Evolutionary conservation across 2,888 invertebrate genomes (phyloP).

Genomic region (Palloptera scutellata): DNA sequence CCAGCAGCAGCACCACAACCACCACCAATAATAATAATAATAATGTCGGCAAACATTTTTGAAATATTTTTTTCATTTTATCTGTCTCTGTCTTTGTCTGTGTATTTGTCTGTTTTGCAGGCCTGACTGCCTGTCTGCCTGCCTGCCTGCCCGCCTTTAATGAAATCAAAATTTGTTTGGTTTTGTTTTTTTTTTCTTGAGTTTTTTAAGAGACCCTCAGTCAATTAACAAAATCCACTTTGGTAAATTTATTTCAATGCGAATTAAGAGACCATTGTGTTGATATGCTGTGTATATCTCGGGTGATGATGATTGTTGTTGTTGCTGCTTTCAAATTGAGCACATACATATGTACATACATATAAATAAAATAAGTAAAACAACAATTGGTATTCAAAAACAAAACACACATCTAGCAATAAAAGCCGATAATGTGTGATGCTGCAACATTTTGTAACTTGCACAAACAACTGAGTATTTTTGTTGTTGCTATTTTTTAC

Average conservation of each 20-base stretch:
- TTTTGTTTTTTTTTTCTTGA: conserved; percentile 7
- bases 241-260: conserved; percentile 20
- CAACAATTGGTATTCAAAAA: neutral
- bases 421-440: conserved; percentile 17
- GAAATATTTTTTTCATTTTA: neutral
- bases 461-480: neutral
- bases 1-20: neutral
- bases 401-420: neutral
- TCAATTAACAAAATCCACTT: conserved; percentile 30
- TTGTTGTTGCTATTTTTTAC: neutral
- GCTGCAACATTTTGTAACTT: conserved; percentile 15
- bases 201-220: neutral
- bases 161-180: conserved; percentile 10
- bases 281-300: neutral
- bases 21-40: conserved; percentile 1
- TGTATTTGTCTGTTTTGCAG: too few species aligned
- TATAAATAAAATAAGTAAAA: neutral
- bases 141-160: neutral
- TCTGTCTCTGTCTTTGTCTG: too few species aligned
- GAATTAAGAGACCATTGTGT: conserved; percentile 18
- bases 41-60: conserved; percentile 16
- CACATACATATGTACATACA: neutral
- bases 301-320: too few species aligned
- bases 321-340: too few species aligned
- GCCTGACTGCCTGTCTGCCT: too few species aligned